phyloP scores from a whole-genome alignment of 2,797 vertebrate species.

The Propithecus deckenii region DNA sequence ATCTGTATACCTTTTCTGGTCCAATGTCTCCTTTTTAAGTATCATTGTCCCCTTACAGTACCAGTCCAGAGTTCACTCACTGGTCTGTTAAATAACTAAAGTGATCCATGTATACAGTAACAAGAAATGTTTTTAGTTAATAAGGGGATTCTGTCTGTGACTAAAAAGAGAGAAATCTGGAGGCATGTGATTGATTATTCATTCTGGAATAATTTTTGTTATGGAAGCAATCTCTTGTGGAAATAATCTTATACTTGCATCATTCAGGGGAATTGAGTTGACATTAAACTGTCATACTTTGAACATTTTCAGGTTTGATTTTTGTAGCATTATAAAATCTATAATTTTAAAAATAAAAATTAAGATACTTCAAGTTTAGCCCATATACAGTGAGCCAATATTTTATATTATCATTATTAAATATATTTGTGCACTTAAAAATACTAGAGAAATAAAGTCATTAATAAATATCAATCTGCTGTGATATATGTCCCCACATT shows the following conservation, averaged over 20 bases:
- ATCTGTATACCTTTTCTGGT: neutral
- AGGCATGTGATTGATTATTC: neutral
- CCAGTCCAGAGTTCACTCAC: neutral
- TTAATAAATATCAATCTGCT: neutral
- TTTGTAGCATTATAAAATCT: conserved; percentile 17
- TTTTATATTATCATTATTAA: conserved; percentile 13
- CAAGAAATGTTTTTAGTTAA: neutral
- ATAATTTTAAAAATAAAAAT: conserved; percentile 49
- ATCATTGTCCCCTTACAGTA: neutral
- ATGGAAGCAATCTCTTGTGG: neutral
- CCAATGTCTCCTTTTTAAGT: neutral
- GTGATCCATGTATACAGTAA: neutral
- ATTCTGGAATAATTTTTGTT: neutral
- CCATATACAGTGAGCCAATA: neutral
- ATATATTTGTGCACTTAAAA: neutral
- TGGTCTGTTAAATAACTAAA: neutral
- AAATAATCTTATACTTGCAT: neutral
- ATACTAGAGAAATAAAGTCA: conserved; percentile 16
- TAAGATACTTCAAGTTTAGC: neutral
- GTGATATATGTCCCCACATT: neutral
- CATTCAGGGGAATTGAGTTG: neutral
- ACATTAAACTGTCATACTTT: neutral
- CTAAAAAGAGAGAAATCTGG: neutral
- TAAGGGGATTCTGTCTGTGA: neutral
- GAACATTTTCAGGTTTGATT: conserved; percentile 13